Evolutionary conservation across 2,113 vertebrate genomes (phyloP), one percentile per base, ranked within the genome.

Genomic region (Atherinomorus stipes): DNA sequence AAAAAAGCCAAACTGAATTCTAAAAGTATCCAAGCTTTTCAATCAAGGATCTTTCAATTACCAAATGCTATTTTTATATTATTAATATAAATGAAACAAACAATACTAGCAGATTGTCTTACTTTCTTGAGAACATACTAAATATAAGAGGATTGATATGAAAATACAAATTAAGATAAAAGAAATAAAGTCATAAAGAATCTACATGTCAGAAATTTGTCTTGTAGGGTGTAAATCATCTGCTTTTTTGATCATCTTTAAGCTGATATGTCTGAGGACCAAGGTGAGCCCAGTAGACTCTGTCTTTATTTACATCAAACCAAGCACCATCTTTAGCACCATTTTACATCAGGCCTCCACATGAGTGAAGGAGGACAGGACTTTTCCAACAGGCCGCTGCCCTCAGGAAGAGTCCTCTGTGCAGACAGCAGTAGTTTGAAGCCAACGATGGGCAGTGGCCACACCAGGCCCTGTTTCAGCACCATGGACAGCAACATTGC

Each of bases 401-500:
- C 52, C 58, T 62, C 64, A 70, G 16, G 69, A 74, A 68, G 44
- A 71, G 52, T 62, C 40, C n/a, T 78, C 28, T 25, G 28, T 28
- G 56, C 71, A 80, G 67, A 64, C 71, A 79, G 69, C 78, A 81
- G 70, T 31, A 45, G 74, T 70, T 70, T 44, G 58, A 71, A 79
- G 73, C 60, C 80, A 70, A 61, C 53, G 11, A 75, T 76, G 81
- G 89, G 85, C 87, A 84, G 78, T 89, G 90, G 82, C 89, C 85
- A 76, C 85, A 21, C 61, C 56, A 71, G 89, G 91, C 89, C 88
- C 72, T 25, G 5, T 28, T 87, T 87, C 89, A 93, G 87, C 80
- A 90, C 91, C 87, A 40, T 51, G 88, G 91, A 93, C 86, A 93
- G 91, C 63, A 82, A 84, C 86, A 80, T 88, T 89, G 89, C 87